Evolutionary conservation across 2,888 invertebrate species (phyloP).

Genomic region (Drosophila vallismaia): DNA sequence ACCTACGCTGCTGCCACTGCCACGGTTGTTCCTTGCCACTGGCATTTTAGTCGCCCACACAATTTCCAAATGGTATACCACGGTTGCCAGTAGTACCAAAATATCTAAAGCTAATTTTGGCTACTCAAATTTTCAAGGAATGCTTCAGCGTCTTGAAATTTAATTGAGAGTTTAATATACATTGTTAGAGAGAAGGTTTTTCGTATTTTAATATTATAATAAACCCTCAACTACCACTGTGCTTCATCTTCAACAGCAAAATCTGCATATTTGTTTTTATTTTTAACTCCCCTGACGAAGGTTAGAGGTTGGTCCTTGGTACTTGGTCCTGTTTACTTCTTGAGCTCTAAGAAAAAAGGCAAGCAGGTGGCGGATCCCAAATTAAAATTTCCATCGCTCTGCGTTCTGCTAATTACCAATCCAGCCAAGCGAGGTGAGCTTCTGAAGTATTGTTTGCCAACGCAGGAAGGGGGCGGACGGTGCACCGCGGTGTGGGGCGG

Average conservation of each 20-base stretch:
- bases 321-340: constrained; percentile 41
- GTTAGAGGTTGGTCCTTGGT: constrained; percentile 56
- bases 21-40: constrained; percentile 19
- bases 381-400: constrained; percentile 39
- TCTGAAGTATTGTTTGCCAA: constrained; percentile 24
- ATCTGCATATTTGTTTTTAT: constrained; percentile 16
- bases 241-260: background rate
- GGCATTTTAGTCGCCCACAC: constrained; percentile 37
- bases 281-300: constrained; percentile 26
- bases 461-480: constrained; percentile 7
- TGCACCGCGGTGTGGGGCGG: background rate
- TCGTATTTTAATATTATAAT: background rate
- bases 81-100: constrained; percentile 6
- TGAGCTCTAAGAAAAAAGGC: constrained; percentile 14
- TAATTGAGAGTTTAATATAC: background rate
- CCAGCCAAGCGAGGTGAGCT: constrained; percentile 26
- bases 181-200: background rate
- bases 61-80: constrained; percentile 1
- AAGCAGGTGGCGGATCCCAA: constrained; percentile 22
- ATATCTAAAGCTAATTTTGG: constrained; percentile 17
- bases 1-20: constrained; percentile 16
- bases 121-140: background rate
- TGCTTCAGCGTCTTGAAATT: background rate
- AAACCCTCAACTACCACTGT: background rate
- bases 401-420: constrained; percentile 34